Percentiles rank a stretch among this genome's conserved stretches.
Conservation (phyloP, 2,888 invertebrate genomes). For the Sarcophaga variegata region DNA sequence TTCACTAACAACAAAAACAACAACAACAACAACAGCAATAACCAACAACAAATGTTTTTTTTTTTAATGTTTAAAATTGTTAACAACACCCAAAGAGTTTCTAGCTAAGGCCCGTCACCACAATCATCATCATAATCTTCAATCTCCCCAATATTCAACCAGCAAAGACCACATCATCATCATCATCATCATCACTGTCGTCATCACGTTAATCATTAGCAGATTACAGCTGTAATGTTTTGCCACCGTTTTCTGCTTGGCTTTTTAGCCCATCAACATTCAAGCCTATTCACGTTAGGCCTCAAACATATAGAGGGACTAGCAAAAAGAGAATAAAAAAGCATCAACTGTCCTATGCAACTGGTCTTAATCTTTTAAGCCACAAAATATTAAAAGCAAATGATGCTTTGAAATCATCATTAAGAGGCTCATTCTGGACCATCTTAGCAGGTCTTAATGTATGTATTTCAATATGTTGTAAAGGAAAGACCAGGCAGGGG, state of each 20-base stretch:
- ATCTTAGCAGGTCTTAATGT: not conserved
- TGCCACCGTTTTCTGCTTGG: not conserved
- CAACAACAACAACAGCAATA: not conserved
- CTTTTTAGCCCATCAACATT: conserved; percentile 17
- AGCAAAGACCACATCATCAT: not conserved
- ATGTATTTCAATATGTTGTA: not conserved
- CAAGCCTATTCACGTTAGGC: not conserved
- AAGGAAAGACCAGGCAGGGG: not conserved
- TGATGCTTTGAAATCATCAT: conserved; percentile 38
- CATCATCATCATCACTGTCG: not conserved
- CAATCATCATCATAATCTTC: not conserved
- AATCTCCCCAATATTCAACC: no score
- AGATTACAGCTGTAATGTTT: not conserved
- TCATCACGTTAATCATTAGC: not conserved
- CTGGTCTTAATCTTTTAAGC: conserved; percentile 47
- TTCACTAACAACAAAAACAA: not conserved
- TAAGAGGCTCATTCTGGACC: not conserved
- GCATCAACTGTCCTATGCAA: conserved; percentile 10
- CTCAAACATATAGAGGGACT: not conserved
- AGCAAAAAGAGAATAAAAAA: not conserved
- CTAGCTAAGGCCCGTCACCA: not conserved
- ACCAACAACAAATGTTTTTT: no score
- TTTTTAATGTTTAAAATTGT: conserved; percentile 10
- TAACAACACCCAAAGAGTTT: not conserved
- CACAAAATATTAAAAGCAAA: conserved; percentile 54